A percentile compares a stretch with the other conserved stretches of the same genome.
Conservation (phyloP, 2,113 vertebrate genomes). For the Patagioenas fasciata region DNA sequence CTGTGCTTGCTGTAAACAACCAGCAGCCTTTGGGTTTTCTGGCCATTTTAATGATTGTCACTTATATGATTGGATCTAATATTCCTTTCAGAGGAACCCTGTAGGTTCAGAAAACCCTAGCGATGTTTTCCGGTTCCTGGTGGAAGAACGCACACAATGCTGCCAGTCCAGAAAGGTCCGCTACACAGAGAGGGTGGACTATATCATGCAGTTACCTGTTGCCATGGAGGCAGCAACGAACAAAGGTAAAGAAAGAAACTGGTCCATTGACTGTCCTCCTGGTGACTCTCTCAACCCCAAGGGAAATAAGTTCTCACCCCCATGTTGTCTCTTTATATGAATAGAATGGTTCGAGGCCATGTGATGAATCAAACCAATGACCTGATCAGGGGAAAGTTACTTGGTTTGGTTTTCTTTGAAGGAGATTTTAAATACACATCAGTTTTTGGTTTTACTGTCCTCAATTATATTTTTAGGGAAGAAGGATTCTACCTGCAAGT, state of each 20-base stretch:
- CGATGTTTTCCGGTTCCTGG: slow-evolving; percentile 93
- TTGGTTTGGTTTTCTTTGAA: background rate
- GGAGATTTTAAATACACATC: background rate
- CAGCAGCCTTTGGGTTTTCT: background rate
- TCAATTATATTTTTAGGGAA: background rate
- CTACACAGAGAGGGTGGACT: slow-evolving; percentile 91
- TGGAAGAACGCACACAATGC: slow-evolving; percentile 94
- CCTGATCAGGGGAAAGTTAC: background rate
- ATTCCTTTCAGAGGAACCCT: slow-evolving; percentile 85
- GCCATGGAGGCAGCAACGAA: slow-evolving; percentile 91
- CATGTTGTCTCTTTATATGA: background rate
- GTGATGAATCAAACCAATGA: background rate
- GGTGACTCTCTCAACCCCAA: background rate
- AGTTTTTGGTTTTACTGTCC: background rate
- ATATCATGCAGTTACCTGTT: slow-evolving; percentile 93
- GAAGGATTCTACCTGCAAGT: background rate
- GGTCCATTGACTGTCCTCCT: background rate
- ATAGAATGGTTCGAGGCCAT: background rate
- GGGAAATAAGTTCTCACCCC: background rate
- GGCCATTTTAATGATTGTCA: accelerated
- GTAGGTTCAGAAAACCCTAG: slow-evolving; percentile 92
- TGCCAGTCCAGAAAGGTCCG: slow-evolving; percentile 94
- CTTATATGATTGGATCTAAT: background rate
- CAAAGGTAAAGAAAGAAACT: slow-evolving; percentile 79
- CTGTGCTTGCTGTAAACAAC: background rate